Conservation (phyloP, 2,113 vertebrate species). For the Syngnathus floridae region DNA sequence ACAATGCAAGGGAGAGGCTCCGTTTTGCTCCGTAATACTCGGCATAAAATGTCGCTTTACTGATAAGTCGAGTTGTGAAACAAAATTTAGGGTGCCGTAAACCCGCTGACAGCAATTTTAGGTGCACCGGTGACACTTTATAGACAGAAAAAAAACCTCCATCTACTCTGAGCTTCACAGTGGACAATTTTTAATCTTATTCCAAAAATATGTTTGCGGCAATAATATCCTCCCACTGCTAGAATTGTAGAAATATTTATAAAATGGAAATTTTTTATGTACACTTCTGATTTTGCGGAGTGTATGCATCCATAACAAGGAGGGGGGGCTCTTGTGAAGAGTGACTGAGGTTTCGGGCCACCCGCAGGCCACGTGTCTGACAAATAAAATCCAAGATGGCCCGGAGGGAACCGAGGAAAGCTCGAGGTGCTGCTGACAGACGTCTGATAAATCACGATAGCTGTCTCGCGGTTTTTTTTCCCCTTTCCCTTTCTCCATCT, state of each 20-base stretch:
- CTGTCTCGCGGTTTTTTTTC: constrained; percentile 13
- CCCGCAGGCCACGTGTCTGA: constrained; percentile 3
- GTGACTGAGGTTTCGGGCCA: constrained; percentile 3
- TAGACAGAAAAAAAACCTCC: not conserved
- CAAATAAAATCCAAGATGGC: constrained; percentile 35
- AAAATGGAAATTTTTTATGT: not conserved
- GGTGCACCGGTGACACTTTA: not conserved
- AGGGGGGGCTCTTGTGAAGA: not conserved
- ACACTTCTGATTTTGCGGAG: not conserved
- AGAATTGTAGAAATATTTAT: too few relatives aligned
- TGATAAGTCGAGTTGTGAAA: not conserved
- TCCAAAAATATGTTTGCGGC: too few relatives aligned
- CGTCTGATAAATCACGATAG: constrained; percentile 41
- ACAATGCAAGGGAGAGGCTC: constrained; percentile 31
- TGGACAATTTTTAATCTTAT: too few relatives aligned
- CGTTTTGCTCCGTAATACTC: constrained; percentile 39
- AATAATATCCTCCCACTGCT: too few relatives aligned
- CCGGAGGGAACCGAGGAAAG: constrained; percentile 35
- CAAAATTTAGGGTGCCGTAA: not conserved
- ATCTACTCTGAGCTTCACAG: too few relatives aligned
- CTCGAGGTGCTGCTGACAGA: constrained; percentile 30
- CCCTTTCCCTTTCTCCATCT: not conserved
- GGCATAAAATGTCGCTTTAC: constrained; percentile 2
- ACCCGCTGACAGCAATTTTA: not conserved
- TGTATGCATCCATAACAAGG: not conserved